Evolutionary conservation across 2,888 invertebrate genomes (phyloP).

Genomic region (Dastarcus helophoroides): DNA sequence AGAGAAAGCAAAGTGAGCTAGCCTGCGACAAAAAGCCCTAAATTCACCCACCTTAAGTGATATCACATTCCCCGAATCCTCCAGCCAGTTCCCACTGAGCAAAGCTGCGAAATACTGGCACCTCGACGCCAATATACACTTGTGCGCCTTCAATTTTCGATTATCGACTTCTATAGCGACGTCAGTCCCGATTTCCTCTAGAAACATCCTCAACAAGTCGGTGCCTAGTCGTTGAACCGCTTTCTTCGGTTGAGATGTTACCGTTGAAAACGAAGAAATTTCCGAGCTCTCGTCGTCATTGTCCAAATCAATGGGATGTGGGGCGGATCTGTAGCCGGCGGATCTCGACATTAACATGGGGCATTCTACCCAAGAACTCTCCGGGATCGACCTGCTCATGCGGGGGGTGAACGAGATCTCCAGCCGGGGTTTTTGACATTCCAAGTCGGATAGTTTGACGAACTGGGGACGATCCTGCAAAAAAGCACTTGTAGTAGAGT

Average conservation of each 20-base stretch:
- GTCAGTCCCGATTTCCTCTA: slow-evolving; percentile 83
- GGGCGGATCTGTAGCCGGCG: slow-evolving; percentile 40
- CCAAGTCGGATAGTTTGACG: slow-evolving; percentile 70
- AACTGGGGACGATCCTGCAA: slow-evolving; percentile 38
- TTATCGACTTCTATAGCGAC: slow-evolving; percentile 77
- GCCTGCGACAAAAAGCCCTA: too few relatives aligned
- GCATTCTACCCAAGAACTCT: slow-evolving; percentile 54
- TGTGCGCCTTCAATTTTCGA: slow-evolving; percentile 75
- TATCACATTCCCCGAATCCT: slow-evolving; percentile 69
- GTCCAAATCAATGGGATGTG: slow-evolving; percentile 33
- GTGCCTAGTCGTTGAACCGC: slow-evolving; percentile 54
- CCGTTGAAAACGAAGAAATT: slow-evolving; percentile 19
- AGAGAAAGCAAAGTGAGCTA: too few relatives aligned
- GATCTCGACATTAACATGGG: slow-evolving; percentile 51
- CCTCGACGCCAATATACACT: slow-evolving; percentile 81
- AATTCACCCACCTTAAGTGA: slow-evolving; percentile 59
- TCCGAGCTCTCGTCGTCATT: slow-evolving; percentile 26
- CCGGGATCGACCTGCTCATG: slow-evolving; percentile 59
- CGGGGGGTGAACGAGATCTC: slow-evolving; percentile 40
- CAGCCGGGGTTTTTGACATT: slow-evolving; percentile 48
- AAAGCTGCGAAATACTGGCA: slow-evolving; percentile 91
- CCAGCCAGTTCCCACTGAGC: slow-evolving; percentile 75
- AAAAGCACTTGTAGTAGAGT: too few relatives aligned
- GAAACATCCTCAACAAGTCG: slow-evolving; percentile 80
- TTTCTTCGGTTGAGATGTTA: slow-evolving; percentile 43